Conservation (phyloP, 2,888 invertebrate species). For the Platypus cylindrus region DNA sequence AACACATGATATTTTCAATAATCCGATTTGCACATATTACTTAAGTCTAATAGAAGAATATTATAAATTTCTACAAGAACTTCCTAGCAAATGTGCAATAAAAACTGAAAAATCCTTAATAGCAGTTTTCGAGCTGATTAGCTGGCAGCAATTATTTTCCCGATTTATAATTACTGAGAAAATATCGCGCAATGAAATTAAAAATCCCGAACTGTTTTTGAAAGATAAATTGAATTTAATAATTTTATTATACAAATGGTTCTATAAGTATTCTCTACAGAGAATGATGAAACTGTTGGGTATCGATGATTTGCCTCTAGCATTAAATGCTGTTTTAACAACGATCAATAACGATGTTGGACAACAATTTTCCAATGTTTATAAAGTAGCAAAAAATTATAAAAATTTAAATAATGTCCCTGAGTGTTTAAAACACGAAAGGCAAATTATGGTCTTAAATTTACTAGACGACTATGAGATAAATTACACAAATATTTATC, state of each 20-base stretch:
- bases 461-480: conserved; percentile 12
- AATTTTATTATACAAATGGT: conserved; percentile 61
- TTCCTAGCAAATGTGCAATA: too few species aligned
- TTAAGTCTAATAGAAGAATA: conserved; percentile 37
- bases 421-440: conserved; percentile 24
- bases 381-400: conserved; percentile 28
- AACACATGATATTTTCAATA: conserved; percentile 38
- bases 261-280: conserved; percentile 48
- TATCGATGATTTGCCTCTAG: conserved; percentile 9
- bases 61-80: conserved; percentile 34
- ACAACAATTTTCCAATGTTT: conserved; percentile 25
- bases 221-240: conserved; percentile 26
- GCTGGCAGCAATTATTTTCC: conserved; percentile 14
- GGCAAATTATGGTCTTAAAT: conserved; percentile 21
- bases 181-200: too few species aligned
- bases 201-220: conserved; percentile 3
- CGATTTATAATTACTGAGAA: conserved; percentile 7
- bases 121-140: conserved; percentile 8
- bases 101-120: conserved; percentile 3
- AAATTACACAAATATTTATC: conserved; percentile 17
- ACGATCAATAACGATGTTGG: conserved; percentile 25
- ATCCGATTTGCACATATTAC: conserved; percentile 43
- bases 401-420: conserved; percentile 26
- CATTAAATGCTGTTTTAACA: conserved; percentile 18
- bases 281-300: conserved; percentile 17